These are phyloP conservation scores for Etheostoma perlongum DNA, from an alignment of 2,797 vertebrate genomes.

Conservation along the genomic window DNA sequence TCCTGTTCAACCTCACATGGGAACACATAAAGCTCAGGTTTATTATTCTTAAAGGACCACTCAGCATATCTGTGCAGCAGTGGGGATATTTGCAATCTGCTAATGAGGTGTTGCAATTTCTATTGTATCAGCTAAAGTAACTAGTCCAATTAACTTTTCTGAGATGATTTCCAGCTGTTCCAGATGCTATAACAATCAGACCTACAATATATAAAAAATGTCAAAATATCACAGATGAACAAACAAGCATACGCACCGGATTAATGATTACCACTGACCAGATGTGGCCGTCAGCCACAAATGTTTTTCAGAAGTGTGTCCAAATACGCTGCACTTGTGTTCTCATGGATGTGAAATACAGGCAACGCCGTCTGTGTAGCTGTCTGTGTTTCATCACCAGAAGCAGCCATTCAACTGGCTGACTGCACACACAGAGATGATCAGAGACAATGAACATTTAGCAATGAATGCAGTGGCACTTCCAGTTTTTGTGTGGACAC, in stretches of 20 bases:
- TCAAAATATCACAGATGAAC: constrained; percentile 36
- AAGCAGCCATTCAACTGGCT: neutral
- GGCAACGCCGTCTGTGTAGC: neutral
- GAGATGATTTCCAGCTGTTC: constrained; percentile 60
- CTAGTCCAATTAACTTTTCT: constrained; percentile 25
- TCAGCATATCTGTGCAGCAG: constrained; percentile 15
- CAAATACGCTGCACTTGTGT: constrained; percentile 24
- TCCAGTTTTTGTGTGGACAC: constrained; percentile 49
- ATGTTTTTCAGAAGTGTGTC: constrained; percentile 47
- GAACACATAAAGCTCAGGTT: constrained; percentile 16
- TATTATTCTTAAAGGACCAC: constrained; percentile 14
- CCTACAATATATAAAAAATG: neutral
- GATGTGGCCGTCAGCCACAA: constrained; percentile 26
- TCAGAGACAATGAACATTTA: neutral
- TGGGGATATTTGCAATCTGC: constrained; percentile 18
- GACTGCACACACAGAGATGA: neutral
- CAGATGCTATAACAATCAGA: constrained; percentile 39
- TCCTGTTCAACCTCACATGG: constrained; percentile 20
- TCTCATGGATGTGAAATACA: constrained; percentile 16
- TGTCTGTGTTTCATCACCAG: neutral
- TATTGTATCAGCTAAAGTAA: constrained; percentile 21
- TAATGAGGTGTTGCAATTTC: constrained; percentile 51
- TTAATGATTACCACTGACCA: constrained; percentile 15
- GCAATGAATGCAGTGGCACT: constrained; percentile 16
- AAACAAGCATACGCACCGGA: constrained; percentile 30